phyloP scores from a whole-genome alignment of 2,113 vertebrate genomes.

The Bubo bubo region DNA sequence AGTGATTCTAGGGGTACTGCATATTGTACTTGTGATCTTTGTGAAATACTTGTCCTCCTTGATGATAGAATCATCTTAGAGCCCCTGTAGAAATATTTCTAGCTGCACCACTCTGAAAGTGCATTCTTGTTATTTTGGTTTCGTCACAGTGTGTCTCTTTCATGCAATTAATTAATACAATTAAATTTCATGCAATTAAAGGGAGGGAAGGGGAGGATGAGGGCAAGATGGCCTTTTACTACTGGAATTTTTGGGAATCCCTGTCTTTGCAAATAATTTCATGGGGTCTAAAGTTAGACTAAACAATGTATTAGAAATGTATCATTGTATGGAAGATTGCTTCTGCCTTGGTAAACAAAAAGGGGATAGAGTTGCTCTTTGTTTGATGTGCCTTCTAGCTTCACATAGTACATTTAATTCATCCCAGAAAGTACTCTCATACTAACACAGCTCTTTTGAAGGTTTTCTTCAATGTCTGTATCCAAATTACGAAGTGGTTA shows the following conservation, averaged over 20 bases:
- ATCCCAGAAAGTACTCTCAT: conserved; percentile 28
- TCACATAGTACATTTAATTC: conserved; percentile 23
- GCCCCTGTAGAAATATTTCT: background rate
- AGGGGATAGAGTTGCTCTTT: conserved; percentile 2
- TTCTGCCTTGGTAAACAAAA: conserved; percentile 44
- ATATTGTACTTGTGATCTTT: background rate
- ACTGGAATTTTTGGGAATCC: conserved; percentile 52
- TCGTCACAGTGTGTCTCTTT: background rate
- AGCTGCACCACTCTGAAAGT: background rate
- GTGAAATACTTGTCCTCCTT: background rate
- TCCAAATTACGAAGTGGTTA: background rate
- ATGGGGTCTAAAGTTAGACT: conserved; percentile 72
- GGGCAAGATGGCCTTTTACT: background rate
- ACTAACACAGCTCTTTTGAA: background rate
- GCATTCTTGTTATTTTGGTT: background rate
- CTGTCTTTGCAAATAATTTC: conserved; percentile 70
- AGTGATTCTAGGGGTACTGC: background rate
- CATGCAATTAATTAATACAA: background rate
- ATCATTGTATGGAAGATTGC: conserved; percentile 17
- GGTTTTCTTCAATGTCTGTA: background rate
- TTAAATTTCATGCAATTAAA: background rate
- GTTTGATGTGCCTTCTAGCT: background rate
- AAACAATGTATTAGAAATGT: conserved; percentile 69
- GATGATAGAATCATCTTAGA: background rate
- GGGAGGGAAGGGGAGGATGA: background rate